A percentile compares a stretch with the other conserved stretches of the same genome.
Evolutionary conservation across 2,113 vertebrate genomes (phyloP).

Genomic region (Formicarius rufipectus): DNA sequence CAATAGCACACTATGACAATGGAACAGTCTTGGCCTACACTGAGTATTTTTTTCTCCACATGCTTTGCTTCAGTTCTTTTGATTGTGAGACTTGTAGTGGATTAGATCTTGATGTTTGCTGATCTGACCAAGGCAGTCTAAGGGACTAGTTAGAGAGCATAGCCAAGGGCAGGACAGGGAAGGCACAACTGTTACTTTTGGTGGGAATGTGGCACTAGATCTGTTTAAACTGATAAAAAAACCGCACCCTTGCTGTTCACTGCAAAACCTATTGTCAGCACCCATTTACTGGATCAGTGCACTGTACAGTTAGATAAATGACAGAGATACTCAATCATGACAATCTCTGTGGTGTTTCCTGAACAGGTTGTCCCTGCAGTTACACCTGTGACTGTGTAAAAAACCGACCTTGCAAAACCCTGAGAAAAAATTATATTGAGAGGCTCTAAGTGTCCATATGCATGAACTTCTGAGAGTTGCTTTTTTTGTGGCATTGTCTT

Average conservation of each 20-base stretch:
- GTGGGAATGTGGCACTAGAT: not conserved
- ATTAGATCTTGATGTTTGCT: not conserved
- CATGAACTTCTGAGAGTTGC: not conserved
- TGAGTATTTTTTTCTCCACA: not conserved
- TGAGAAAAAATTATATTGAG: not conserved
- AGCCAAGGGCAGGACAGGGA: not conserved
- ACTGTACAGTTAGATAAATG: not conserved
- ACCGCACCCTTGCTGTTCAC: not conserved
- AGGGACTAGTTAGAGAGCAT: not conserved
- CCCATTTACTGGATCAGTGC: not conserved
- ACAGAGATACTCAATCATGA: not conserved
- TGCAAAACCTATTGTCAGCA: constrained; percentile 22
- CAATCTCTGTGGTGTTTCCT: not conserved
- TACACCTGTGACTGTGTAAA: not conserved
- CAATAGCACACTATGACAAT: not conserved
- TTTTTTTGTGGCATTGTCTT: not conserved
- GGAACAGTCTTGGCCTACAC: not conserved
- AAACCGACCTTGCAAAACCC: not conserved
- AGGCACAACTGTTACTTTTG: not conserved
- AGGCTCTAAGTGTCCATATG: not conserved
- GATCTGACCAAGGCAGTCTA: not conserved
- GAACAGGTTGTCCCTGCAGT: not conserved
- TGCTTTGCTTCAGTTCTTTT: not conserved
- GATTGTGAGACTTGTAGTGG: not conserved
- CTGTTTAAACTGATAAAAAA: constrained; percentile 11